A percentile compares a stretch with the other conserved stretches of the same genome.
These are phyloP conservation scores for Solen grandis DNA, from an alignment of 1,140 invertebrate genomes.

Conservation along the genomic window DNA sequence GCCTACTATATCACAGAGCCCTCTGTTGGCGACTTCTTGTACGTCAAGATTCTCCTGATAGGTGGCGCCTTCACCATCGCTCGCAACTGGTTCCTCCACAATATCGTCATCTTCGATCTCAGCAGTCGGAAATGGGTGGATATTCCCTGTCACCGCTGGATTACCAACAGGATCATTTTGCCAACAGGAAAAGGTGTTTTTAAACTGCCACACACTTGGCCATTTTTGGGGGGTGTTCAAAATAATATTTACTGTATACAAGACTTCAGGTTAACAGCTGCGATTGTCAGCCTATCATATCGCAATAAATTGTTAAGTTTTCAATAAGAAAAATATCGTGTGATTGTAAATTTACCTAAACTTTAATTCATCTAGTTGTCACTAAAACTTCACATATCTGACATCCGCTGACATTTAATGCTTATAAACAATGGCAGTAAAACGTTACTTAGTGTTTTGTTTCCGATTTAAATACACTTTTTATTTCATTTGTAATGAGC, in stretches of 20 bases:
- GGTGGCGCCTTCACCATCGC: slow-evolving; percentile 29
- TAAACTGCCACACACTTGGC: neutral
- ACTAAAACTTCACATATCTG: no score
- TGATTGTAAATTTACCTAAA: no score
- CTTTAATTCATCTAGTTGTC: no score
- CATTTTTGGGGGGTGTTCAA: neutral
- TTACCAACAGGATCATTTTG: slow-evolving; percentile 17
- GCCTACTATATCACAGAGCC: slow-evolving; percentile 44
- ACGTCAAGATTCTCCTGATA: slow-evolving; percentile 42
- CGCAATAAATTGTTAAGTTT: neutral
- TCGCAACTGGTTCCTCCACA: slow-evolving; percentile 44
- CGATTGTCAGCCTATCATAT: neutral
- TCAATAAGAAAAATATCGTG: no score
- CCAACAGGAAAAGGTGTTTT: slow-evolving; percentile 44
- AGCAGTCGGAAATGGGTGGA: slow-evolving; percentile 26
- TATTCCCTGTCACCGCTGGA: slow-evolving; percentile 42
- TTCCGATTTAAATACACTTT: no score
- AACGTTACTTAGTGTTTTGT: no score
- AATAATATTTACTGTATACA: neutral
- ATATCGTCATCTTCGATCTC: slow-evolving; percentile 47
- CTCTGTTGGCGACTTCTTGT: slow-evolving; percentile 40
- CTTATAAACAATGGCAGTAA: no score
- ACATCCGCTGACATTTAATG: no score
- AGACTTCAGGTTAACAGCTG: neutral
- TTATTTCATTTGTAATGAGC: no score